Evolutionary conservation across 2,113 vertebrate genomes (phyloP).

Genomic region (Gallinago paraguaiae): DNA sequence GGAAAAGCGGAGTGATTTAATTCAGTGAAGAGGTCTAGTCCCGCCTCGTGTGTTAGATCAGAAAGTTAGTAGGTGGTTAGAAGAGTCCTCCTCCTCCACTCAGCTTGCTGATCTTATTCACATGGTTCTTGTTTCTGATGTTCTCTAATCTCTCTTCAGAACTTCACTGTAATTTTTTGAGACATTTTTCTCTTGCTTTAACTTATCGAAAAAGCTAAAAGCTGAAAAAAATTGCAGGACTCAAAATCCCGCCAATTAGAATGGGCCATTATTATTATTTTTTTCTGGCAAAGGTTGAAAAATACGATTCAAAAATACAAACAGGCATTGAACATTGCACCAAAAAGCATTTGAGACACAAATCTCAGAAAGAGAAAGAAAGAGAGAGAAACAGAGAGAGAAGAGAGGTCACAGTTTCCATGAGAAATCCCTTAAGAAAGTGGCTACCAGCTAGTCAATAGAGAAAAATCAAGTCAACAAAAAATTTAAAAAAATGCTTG

Average conservation of each 20-base stretch:
- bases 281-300: constrained; percentile 59
- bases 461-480: constrained; percentile 49
- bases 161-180: constrained; percentile 19
- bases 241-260: constrained; percentile 54
- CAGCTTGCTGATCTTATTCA: constrained; percentile 2
- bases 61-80: constrained; percentile 9
- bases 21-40: constrained; percentile 35
- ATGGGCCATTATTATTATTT: not conserved
- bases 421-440: constrained; percentile 70
- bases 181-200: constrained; percentile 55
- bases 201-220: constrained; percentile 54
- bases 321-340: constrained; percentile 76
- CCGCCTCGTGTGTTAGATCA: not conserved
- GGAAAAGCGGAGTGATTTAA: constrained; percentile 20
- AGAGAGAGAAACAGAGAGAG: not conserved
- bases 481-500: constrained; percentile 5
- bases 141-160: constrained; percentile 26
- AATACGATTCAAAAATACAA: constrained; percentile 75
- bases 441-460: constrained; percentile 61
- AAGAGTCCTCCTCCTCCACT: constrained; percentile 35
- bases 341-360: constrained; percentile 76
- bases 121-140: not conserved
- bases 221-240: constrained; percentile 41
- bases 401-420: constrained; percentile 72
- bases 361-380: constrained; percentile 43